These are phyloP conservation scores for Melinopterus prodromus DNA, from an alignment of 2,888 invertebrate genomes.

Conservation along the genomic window DNA sequence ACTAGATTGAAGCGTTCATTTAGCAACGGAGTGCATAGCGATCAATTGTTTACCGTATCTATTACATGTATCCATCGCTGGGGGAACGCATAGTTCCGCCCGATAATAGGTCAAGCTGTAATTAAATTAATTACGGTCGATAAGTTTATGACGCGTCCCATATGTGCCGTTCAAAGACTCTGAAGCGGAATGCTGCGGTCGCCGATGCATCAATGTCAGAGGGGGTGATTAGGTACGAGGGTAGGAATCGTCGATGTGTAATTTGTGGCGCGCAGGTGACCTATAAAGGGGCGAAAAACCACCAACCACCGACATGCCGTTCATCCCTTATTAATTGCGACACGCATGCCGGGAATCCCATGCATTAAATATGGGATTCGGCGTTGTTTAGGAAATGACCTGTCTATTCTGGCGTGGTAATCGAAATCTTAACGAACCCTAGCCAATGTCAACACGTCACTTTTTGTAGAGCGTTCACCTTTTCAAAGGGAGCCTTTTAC, in stretches of 20 bases:
- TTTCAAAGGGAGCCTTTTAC: too few relatives aligned
- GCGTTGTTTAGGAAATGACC: not conserved
- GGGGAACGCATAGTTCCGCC: not conserved
- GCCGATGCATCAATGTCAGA: not conserved
- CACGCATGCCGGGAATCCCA: not conserved
- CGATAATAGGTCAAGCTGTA: not conserved
- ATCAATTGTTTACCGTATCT: too few relatives aligned
- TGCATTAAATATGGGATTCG: not conserved
- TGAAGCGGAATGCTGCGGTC: constrained; percentile 4
- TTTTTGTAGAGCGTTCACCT: too few relatives aligned
- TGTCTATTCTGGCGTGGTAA: not conserved
- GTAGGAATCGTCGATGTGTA: not conserved
- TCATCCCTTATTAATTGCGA: not conserved
- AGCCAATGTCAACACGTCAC: not conserved
- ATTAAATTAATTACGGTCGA: not conserved
- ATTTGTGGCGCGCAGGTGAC: not conserved
- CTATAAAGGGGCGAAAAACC: not conserved
- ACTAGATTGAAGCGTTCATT: too few relatives aligned
- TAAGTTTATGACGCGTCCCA: not conserved
- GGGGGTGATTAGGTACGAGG: not conserved
- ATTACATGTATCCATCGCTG: too few relatives aligned
- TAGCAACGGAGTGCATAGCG: too few relatives aligned
- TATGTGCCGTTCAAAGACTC: not conserved
- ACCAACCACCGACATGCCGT: not conserved
- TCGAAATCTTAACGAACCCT: not conserved